phyloP scores from a whole-genome alignment of 2,797 vertebrate species.

The Ceyx erithaca region DNA sequence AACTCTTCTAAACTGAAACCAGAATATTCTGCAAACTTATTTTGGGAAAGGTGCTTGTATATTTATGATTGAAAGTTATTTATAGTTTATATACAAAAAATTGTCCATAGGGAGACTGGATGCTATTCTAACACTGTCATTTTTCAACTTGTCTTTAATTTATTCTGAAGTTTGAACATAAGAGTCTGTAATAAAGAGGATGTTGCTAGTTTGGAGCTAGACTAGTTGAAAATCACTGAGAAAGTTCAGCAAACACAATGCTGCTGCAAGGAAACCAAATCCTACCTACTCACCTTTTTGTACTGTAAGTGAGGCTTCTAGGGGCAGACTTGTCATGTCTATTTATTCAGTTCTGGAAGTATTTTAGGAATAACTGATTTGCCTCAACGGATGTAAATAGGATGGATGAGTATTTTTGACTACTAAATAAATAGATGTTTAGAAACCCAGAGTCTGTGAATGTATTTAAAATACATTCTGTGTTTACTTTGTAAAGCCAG shows the following conservation, averaged over 20 bases:
- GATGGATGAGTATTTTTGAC: background rate
- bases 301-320: background rate
- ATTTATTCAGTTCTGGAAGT: background rate
- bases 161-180: background rate
- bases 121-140: background rate
- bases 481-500: background rate
- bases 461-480: background rate
- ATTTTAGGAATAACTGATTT: background rate
- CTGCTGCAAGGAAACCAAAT: background rate
- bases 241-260: background rate
- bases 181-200: background rate
- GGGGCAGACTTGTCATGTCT: background rate
- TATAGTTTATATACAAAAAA: background rate
- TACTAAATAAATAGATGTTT: background rate
- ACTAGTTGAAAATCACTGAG: background rate
- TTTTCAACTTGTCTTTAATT: conserved; percentile 8
- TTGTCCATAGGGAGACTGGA: background rate
- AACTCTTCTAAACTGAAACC: conserved; percentile 9
- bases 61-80: conserved; percentile 9
- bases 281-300: background rate
- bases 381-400: background rate
- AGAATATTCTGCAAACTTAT: conserved; percentile 12
- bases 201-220: background rate
- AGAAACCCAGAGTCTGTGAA: background rate
- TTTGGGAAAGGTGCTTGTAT: conserved; percentile 17